These are phyloP conservation scores for Lerema accius DNA, from an alignment of 1,140 invertebrate genomes.

Conservation along the genomic window DNA sequence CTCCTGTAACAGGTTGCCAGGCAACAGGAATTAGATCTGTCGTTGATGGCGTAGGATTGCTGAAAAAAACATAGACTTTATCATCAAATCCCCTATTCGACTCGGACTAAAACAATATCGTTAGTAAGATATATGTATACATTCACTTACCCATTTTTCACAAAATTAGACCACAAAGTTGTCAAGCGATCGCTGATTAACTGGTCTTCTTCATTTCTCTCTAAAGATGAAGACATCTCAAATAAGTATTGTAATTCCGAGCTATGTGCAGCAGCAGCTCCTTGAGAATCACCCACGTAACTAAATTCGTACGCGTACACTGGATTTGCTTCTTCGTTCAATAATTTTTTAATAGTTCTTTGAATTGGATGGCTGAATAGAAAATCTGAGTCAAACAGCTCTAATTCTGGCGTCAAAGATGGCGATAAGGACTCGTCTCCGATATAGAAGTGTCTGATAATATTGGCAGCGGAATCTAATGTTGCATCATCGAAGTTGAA, in stretches of 20 bases:
- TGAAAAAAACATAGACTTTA: constrained; percentile 51
- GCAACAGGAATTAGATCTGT: constrained; percentile 52
- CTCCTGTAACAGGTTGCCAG: constrained; percentile 51
- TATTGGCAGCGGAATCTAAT: constrained; percentile 46
- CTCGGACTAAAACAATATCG: too few species aligned
- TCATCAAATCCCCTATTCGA: too few species aligned
- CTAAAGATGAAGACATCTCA: constrained; percentile 33
- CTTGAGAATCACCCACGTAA: constrained; percentile 48
- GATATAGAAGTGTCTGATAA: constrained; percentile 66
- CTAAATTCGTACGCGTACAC: constrained; percentile 69
- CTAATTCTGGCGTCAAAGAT: constrained; percentile 44
- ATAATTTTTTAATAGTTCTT: constrained; percentile 51
- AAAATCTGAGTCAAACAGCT: constrained; percentile 67
- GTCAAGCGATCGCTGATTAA: constrained; percentile 50
- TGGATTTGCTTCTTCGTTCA: constrained; percentile 61
- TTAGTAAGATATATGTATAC: too few species aligned
- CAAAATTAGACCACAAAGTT: constrained; percentile 67
- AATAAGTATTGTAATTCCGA: constrained; percentile 67
- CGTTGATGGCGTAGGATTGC: constrained; percentile 62
- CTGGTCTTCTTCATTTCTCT: constrained; percentile 45
- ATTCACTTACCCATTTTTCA: constrained; percentile 69
- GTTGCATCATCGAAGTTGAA: constrained; percentile 61
- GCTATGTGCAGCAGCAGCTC: constrained; percentile 46
- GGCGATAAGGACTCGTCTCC: constrained; percentile 59
- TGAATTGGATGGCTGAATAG: constrained; percentile 62